phyloP scores from a whole-genome alignment of 2,888 invertebrate genomes.

The Drosophila birchii region DNA sequence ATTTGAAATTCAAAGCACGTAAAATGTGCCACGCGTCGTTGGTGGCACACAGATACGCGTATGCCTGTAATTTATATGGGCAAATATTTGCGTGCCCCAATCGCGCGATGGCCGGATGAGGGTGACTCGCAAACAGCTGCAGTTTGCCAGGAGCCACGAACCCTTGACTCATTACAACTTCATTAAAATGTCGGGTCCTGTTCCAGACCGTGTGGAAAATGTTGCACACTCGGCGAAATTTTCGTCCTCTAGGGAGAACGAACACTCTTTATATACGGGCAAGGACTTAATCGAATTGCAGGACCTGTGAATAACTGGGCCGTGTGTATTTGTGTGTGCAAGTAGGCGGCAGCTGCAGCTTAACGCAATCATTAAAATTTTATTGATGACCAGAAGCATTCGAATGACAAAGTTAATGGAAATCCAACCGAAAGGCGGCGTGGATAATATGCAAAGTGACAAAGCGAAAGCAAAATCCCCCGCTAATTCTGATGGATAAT shows the following conservation, averaged over 20 bases:
- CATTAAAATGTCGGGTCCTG: conserved; percentile 60
- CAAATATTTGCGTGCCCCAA: conserved; percentile 66
- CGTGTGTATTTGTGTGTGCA: conserved; percentile 16
- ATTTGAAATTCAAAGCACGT: conserved; percentile 65
- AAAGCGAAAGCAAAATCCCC: conserved; percentile 34
- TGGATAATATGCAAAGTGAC: conserved; percentile 73
- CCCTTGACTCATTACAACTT: conserved; percentile 66
- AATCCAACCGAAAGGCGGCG: conserved; percentile 47
- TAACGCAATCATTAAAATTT: conserved; percentile 67
- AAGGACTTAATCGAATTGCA: conserved; percentile 57
- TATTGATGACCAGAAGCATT: conserved; percentile 63
- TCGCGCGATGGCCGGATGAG: not conserved
- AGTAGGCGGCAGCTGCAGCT: conserved; percentile 43
- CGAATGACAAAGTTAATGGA: conserved; percentile 65
- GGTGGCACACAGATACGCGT: conserved; percentile 38
- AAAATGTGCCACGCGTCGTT: conserved; percentile 50
- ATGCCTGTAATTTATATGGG: conserved; percentile 73
- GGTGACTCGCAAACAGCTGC: conserved; percentile 29
- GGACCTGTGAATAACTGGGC: conserved; percentile 5
- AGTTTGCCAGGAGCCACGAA: conserved; percentile 47
- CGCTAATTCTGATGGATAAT: conserved; percentile 73
- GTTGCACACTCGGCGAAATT: conserved; percentile 56
- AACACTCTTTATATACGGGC: not conserved
- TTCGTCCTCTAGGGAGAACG: conserved; percentile 36
- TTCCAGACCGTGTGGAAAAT: conserved; percentile 36